These are phyloP conservation scores for Synanthedon formicaeformis DNA, from an alignment of 2,888 invertebrate species.

Conservation along the genomic window DNA sequence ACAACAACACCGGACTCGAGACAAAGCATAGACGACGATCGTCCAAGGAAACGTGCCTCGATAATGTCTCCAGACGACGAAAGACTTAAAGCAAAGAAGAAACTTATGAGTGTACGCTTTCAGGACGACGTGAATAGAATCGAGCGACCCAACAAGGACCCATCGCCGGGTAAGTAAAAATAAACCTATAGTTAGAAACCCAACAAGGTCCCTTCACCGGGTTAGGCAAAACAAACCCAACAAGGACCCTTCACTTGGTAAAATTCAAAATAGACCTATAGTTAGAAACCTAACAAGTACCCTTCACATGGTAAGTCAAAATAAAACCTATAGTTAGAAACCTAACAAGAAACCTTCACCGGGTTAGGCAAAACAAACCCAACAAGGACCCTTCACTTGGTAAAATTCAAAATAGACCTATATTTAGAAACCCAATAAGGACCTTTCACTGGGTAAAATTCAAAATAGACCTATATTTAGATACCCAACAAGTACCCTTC, in stretches of 20 bases:
- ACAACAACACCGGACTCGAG: conserved; percentile 30
- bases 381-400: too few species aligned
- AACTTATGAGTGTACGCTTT: conserved; percentile 60
- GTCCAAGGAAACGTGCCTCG: conserved; percentile 53
- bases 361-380: conserved; percentile 28
- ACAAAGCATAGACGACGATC: conserved; percentile 46
- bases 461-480: too few species aligned
- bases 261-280: conserved; percentile 13
- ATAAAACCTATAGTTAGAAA: too few species aligned
- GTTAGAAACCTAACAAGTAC: too few species aligned
- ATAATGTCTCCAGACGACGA: conserved; percentile 60
- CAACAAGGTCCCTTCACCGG: too few species aligned
- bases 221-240: conserved; percentile 10
- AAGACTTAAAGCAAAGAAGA: conserved; percentile 52
- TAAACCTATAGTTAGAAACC: too few species aligned
- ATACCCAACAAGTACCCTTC: too few species aligned
- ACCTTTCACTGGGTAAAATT: conserved; percentile 56
- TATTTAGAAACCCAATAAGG: conserved; percentile 23
- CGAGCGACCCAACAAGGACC: conserved; percentile 42
- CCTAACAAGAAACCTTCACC: conserved; percentile 48
- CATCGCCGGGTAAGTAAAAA: conserved; percentile 47
- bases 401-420: too few species aligned
- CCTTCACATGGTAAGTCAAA: too few species aligned
- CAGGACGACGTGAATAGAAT: conserved; percentile 47
- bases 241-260: conserved; percentile 54